These are phyloP conservation scores for Bungarus multicinctus DNA, from an alignment of 2,113 vertebrate genomes.

Conservation along the genomic window DNA sequence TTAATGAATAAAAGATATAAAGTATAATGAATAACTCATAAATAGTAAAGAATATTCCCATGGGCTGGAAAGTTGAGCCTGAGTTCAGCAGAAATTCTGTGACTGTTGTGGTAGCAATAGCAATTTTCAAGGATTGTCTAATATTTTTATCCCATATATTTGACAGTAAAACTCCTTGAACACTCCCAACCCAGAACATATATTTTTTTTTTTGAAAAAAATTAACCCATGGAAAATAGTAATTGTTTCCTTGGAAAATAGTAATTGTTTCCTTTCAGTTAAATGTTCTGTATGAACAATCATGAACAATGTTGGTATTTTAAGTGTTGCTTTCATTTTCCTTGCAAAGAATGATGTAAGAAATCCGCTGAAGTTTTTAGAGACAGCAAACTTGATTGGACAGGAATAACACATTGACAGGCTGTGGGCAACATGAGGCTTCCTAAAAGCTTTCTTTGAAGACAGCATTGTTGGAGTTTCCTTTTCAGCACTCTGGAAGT, in stretches of 20 bases:
- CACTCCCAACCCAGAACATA: not conserved
- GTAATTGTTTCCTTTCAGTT: not conserved
- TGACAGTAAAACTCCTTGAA: not conserved
- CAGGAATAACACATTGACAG: not conserved
- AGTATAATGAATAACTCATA: too few species aligned
- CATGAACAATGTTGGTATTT: not conserved
- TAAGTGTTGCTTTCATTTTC: not conserved
- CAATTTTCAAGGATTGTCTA: not conserved
- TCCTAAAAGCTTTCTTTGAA: not conserved
- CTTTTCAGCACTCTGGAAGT: not conserved
- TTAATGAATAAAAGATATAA: too few species aligned
- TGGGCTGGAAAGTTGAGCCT: too few species aligned
- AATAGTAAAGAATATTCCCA: too few species aligned
- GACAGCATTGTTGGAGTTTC: not conserved
- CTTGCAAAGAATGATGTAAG: not conserved
- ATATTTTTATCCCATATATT: not conserved
- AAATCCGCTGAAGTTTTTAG: not conserved
- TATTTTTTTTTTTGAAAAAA: not conserved
- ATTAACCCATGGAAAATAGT: not conserved
- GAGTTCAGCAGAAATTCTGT: not conserved
- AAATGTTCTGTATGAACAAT: not conserved
- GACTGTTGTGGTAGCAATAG: not conserved
- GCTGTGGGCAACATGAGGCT: not conserved
- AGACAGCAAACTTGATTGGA: not conserved
- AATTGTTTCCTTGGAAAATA: not conserved